Base-by-base conservation (phyloP, 2,797 vertebrate species). In the Lutjanus campechanus region DNA sequence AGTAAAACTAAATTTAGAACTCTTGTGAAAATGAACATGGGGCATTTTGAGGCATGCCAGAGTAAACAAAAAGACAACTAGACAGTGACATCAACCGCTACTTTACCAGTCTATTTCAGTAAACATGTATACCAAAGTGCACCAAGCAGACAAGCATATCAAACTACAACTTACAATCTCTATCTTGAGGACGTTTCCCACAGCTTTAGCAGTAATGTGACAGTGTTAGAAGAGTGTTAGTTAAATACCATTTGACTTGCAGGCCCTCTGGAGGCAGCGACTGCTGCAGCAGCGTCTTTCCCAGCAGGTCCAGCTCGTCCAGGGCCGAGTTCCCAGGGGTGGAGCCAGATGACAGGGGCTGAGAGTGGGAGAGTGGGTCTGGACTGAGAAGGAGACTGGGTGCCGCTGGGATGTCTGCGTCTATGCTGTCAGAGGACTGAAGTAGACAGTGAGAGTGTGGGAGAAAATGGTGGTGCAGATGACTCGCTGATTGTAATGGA, bases 231-330 rank as follows among this genome's bases (percentile, higher is more conserved):
- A 20, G 7, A 51, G 20, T 36, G 41, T 1, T 15, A 1, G 10
- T 53, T 29, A 5, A n/a, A 17, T 94, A 99, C 98, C 98, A 99
- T 96, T 97, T 97, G 92, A 99, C 96, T 94, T 99, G 98, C 41
- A 97, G 96, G 41, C 96, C 96, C 82, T 97, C 97, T 1, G 98
- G 97, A 73, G 98, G 98, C 87, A 99, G 93, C 0, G 98, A 98
- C 93, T 99, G 98, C 90, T 99, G 98, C 83, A 99, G 90, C 68
- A 99, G 95, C 0, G 97, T 96, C 93, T 99, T 99, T 69, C 98
- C 98, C 88, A 99, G 93, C 78, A 97, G 93, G 87, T 99, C 98
- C 84, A 99, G 93, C 90, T 98, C 98, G 4, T 98, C 97, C 85
- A 99, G 91, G 72, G 97, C 97, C 0, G 91, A 79, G 92, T 90